A percentile compares a stretch with the other conserved stretches of the same genome.
phyloP scores from a whole-genome alignment of 2,113 vertebrate species.

The Petrocephalus microphthalmus region DNA sequence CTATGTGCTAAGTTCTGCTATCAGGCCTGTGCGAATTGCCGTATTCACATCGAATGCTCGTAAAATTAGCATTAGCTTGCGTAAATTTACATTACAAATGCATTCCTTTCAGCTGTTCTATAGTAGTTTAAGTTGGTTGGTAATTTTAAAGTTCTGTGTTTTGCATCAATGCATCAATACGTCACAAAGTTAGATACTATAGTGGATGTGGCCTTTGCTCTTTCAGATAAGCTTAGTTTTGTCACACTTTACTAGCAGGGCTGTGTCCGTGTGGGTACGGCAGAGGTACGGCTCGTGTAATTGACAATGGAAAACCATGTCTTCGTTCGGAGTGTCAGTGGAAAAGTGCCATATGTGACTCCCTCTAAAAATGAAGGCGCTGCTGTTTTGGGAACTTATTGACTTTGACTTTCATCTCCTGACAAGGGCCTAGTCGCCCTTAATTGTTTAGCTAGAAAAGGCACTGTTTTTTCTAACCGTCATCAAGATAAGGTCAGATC shows the following conservation, averaged over 20 bases:
- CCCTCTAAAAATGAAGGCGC: not conserved
- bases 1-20: not conserved
- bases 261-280: no score
- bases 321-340: not conserved
- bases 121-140: not conserved
- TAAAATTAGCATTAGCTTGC: not conserved
- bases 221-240: not conserved
- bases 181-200: not conserved
- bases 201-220: not conserved
- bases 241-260: no score
- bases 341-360: not conserved
- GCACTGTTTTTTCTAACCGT: not conserved
- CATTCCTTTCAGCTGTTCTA: not conserved
- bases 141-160: not conserved
- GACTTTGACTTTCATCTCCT: conserved; percentile 11
- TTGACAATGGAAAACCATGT: no score
- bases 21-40: not conserved
- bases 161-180: no score
- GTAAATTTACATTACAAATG: not conserved
- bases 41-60: not conserved
- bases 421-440: conserved; percentile 2
- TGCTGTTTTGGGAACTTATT: not conserved
- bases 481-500: conserved; percentile 11
- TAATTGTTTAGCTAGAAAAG: not conserved
- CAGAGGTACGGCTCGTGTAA: no score